Percentiles rank a stretch among this genome's conserved stretches.
These are phyloP conservation scores for Cerastis rubricosa DNA, from an alignment of 2,888 invertebrate species.

Conservation along the genomic window DNA sequence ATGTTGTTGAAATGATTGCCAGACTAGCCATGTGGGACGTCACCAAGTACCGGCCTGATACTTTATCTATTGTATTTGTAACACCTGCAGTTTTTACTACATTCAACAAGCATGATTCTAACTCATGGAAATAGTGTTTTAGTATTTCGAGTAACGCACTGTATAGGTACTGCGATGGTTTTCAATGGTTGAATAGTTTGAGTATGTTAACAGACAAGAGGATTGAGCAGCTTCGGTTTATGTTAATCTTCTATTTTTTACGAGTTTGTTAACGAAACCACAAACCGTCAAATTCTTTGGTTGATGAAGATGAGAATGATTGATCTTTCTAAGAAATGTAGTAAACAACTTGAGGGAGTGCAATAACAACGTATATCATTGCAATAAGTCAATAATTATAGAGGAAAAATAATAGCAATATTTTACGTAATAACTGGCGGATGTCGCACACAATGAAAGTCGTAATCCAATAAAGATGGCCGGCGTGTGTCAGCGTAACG, in stretches of 20 bases:
- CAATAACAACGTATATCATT: conserved; percentile 14
- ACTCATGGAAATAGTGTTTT: conserved; percentile 13
- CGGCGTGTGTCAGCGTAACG: conserved; percentile 55
- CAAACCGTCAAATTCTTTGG: not conserved
- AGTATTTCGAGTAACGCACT: conserved; percentile 13
- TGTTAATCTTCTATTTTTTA: not conserved
- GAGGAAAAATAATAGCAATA: conserved; percentile 59
- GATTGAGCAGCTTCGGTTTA: conserved; percentile 15
- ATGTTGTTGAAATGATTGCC: not conserved
- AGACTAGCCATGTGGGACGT: conserved; percentile 18
- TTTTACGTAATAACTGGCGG: conserved; percentile 63
- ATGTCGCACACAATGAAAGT: conserved; percentile 70
- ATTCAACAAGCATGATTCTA: not conserved
- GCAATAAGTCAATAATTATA: conserved; percentile 27
- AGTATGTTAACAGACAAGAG: conserved; percentile 10
- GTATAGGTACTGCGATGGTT: conserved; percentile 7
- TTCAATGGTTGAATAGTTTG: conserved; percentile 15
- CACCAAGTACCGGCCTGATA: not conserved
- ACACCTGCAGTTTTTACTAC: conserved; percentile 18
- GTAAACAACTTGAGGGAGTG: conserved; percentile 13
- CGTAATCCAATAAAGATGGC: conserved; percentile 78
- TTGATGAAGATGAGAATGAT: conserved; percentile 1
- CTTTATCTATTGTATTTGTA: conserved; percentile 17
- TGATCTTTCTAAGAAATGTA: not conserved
- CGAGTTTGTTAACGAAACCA: conserved; percentile 3